Evolutionary conservation across 1,140 invertebrate species (phyloP).

Genomic region (Eulimnadia texana): DNA sequence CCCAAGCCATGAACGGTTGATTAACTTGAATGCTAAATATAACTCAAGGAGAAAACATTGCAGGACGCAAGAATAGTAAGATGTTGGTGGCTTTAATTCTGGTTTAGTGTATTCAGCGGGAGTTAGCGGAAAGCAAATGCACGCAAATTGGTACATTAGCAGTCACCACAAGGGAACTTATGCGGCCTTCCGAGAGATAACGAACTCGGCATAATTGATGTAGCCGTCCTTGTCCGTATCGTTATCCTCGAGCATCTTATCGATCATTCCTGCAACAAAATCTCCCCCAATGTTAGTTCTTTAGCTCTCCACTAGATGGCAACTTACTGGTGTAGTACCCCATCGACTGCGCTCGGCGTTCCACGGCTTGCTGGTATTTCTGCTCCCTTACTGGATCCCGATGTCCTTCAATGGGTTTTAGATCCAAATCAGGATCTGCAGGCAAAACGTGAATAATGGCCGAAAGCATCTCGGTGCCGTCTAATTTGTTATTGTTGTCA

Average conservation of each 20-base stretch:
- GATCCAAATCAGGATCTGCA: constrained; percentile 20
- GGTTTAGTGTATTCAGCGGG: too few species aligned
- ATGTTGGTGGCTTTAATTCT: too few species aligned
- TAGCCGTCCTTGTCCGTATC: constrained; percentile 67
- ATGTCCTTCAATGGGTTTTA: constrained; percentile 4
- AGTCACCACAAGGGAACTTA: not conserved
- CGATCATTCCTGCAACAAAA: constrained; percentile 50
- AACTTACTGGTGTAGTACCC: constrained; percentile 12
- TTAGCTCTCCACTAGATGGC: not conserved
- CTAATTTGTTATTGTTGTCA: constrained; percentile 61
- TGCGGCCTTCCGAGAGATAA: not conserved
- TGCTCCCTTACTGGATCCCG: not conserved
- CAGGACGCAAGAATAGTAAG: too few species aligned
- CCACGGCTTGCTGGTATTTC: not conserved
- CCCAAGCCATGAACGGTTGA: too few species aligned
- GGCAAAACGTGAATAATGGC: constrained; percentile 34
- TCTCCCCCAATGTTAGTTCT: not conserved
- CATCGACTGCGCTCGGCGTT: not conserved
- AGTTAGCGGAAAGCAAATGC: too few species aligned
- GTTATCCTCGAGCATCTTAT: constrained; percentile 57
- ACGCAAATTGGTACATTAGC: not conserved
- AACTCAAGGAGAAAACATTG: too few species aligned
- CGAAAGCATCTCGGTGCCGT: constrained; percentile 58
- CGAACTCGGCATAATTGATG: constrained; percentile 63
- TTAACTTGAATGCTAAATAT: too few species aligned